Evolutionary conservation across 2,888 invertebrate species (phyloP), one percentile per base, ranked within the genome.

Genomic region (Sabatieria punctata): DNA sequence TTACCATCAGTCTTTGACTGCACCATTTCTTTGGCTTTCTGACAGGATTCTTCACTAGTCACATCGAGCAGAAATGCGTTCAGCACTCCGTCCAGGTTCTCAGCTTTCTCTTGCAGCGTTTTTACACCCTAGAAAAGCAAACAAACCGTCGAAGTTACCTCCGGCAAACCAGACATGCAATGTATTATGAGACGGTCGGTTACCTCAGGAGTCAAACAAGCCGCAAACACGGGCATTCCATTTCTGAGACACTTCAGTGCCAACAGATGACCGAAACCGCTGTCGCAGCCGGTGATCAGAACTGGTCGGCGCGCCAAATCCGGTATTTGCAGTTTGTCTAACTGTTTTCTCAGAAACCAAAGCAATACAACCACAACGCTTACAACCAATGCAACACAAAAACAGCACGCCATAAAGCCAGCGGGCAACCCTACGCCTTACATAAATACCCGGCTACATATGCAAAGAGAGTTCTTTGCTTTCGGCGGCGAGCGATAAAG

Each of bases 141-240:
- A 30, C 8, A n/a, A n/a, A n/a, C n/a, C n/a, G n/a, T n/a, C n/a
- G n/a, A n/a, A n/a, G n/a, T n/a, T n/a, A n/a, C n/a, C 30, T 30
- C n/a, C n/a, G n/a, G n/a, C n/a, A n/a, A n/a, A n/a, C n/a, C n/a
- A n/a, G n/a, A n/a, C n/a, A n/a, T n/a, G n/a, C n/a, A n/a, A n/a
- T n/a, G n/a, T n/a, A n/a, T n/a, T n/a, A n/a, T n/a, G n/a, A n/a
- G n/a, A n/a, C n/a, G n/a, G n/a, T n/a, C n/a, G n/a, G n/a, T n/a
- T n/a, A n/a, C n/a, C 30, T 30, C 41, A 26, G 53, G 47, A 1
- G 60, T 57, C 43, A 80, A 74, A 66, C 82, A 80, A 40, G 80
- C 80, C 18, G 85, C 85, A 30, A 86, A 70, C 1, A 85, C 84
- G 2, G 77, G 74, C 54, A 82, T 72, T 0, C 80, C 81, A 64